Conservation (phyloP, 1,140 invertebrate species). For the Dryas iulia region DNA sequence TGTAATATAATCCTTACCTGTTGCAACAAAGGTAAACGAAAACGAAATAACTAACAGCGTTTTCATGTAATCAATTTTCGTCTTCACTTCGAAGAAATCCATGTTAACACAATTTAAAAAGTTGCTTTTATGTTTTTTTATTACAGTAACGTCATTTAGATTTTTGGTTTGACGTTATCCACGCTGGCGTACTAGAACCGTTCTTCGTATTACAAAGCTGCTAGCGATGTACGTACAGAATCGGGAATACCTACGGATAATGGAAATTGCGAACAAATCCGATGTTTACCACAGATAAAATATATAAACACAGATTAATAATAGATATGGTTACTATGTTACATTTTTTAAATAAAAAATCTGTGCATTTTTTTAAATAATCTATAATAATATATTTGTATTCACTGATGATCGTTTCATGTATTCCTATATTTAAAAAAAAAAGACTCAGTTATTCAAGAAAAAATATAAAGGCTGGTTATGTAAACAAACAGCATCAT, state of each 20-base stretch:
- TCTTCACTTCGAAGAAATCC: slow-evolving; percentile 36
- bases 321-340: background rate
- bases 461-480: no score
- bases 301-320: background rate
- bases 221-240: background rate
- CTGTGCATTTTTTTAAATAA: no score
- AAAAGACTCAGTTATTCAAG: no score
- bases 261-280: background rate
- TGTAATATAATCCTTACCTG: slow-evolving; percentile 38
- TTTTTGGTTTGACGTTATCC: slow-evolving; percentile 38
- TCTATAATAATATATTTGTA: no score
- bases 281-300: background rate
- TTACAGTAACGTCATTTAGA: slow-evolving; percentile 36
- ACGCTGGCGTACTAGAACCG: slow-evolving; percentile 22
- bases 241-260: background rate
- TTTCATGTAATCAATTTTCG: slow-evolving; percentile 31
- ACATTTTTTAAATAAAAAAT: background rate
- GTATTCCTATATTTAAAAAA: no score
- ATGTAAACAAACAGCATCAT: no score
- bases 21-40: slow-evolving; percentile 35
- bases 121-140: slow-evolving; percentile 17
- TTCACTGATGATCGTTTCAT: no score
- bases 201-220: background rate
- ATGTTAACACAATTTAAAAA: slow-evolving; percentile 31
- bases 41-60: slow-evolving; percentile 34